A percentile compares a stretch with the other conserved stretches of the same genome.
These are phyloP conservation scores for Piaya cayana DNA, from an alignment of 2,113 vertebrate species.

Conservation along the genomic window DNA sequence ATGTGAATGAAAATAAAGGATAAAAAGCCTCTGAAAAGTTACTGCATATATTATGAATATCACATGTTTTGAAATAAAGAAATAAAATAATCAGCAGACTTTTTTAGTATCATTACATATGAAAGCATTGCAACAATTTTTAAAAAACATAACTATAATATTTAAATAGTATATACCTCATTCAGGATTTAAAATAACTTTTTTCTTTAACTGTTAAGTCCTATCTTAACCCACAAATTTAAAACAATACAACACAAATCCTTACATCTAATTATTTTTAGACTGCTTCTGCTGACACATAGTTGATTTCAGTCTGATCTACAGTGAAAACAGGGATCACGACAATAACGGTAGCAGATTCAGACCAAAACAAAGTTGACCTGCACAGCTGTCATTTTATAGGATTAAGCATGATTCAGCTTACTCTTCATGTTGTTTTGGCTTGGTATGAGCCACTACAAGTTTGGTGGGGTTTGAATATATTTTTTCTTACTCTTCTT, in stretches of 20 bases:
- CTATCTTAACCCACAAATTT: neutral
- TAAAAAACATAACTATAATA: neutral
- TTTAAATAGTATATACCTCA: neutral
- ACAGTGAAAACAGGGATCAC: neutral
- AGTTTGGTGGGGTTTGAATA: neutral
- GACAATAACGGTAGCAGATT: neutral
- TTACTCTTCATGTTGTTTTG: neutral
- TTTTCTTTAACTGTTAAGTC: neutral
- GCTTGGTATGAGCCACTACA: neutral
- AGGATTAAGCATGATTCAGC: neutral
- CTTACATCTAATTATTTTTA: neutral
- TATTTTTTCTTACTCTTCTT: neutral
- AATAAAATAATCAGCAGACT: neutral
- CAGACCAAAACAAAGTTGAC: neutral
- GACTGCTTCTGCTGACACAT: neutral
- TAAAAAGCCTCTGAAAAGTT: neutral
- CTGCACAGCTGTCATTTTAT: neutral
- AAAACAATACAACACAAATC: neutral
- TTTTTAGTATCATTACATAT: neutral
- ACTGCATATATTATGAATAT: neutral
- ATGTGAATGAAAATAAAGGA: neutral
- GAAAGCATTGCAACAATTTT: neutral
- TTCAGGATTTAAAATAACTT: neutral
- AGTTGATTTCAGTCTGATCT: neutral
- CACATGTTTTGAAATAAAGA: neutral